Conservation (phyloP, 2,113 vertebrate genomes). For the Petroica traversi region DNA sequence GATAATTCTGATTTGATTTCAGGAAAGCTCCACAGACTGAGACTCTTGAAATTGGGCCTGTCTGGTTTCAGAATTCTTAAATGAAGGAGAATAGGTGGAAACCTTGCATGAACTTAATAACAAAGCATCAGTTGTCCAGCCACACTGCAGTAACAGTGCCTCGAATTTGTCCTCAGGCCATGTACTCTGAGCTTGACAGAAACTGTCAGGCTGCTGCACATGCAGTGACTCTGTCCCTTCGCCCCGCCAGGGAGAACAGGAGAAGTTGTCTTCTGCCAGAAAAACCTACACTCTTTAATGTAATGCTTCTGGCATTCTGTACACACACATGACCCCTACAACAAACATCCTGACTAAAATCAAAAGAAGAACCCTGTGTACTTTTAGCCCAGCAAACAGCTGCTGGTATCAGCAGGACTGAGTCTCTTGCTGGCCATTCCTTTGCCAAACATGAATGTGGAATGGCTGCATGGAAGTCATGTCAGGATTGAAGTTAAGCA, state of each 20-base stretch:
- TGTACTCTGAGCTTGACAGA: not conserved
- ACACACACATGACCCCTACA: not conserved
- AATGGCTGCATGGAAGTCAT: not conserved
- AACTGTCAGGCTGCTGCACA: not conserved
- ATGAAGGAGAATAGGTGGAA: not conserved
- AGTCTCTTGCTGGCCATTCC: not conserved
- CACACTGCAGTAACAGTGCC: not conserved
- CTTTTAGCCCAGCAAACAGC: not conserved
- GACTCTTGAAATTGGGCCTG: not conserved
- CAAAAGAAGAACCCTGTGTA: not conserved
- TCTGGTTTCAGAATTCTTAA: not conserved
- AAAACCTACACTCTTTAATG: not conserved
- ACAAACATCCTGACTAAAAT: not conserved
- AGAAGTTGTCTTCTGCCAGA: not conserved
- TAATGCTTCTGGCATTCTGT: not conserved
- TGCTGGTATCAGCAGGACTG: not conserved
- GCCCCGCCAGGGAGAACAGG: not conserved
- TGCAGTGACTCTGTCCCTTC: not conserved
- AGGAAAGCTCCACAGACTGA: not conserved
- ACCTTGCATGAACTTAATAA: not conserved
- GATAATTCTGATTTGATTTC: not conserved
- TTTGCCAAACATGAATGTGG: not conserved
- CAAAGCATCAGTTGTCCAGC: not conserved
- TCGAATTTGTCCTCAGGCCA: not conserved
- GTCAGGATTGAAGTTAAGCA: not conserved